These are phyloP conservation scores for Smutsia gigantea DNA, from an alignment of 2,797 vertebrate species.

Conservation along the genomic window DNA sequence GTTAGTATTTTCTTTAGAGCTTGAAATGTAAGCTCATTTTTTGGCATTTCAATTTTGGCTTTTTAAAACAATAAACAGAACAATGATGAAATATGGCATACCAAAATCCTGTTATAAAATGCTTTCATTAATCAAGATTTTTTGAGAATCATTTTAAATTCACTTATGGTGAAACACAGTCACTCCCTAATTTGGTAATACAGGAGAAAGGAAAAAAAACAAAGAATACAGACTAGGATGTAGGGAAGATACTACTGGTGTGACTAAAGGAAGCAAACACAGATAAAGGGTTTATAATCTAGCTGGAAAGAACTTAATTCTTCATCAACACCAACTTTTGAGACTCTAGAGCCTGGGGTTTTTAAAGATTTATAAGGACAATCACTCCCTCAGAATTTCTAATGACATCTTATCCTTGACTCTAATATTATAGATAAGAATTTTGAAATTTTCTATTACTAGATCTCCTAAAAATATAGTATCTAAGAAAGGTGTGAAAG, in stretches of 20 bases:
- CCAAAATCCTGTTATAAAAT: constrained; percentile 48
- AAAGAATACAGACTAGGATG: background rate
- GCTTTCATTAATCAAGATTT: constrained; percentile 7
- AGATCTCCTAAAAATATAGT: constrained; percentile 50
- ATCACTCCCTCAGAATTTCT: constrained; percentile 19
- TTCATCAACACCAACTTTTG: constrained; percentile 10
- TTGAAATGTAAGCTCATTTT: constrained; percentile 46
- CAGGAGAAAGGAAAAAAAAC: background rate
- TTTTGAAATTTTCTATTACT: constrained; percentile 15
- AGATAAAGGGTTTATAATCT: background rate
- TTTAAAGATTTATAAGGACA: constrained; percentile 32
- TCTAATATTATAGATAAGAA: background rate
- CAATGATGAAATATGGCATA: constrained; percentile 11
- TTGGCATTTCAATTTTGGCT: constrained; percentile 47
- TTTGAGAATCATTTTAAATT: constrained; percentile 36
- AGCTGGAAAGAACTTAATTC: constrained; percentile 47
- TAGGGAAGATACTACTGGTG: background rate
- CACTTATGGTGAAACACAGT: background rate
- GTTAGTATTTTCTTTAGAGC: constrained; percentile 49
- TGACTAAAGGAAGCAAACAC: background rate
- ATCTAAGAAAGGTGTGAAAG: background rate
- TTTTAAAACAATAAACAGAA: constrained; percentile 36
- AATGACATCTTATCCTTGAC: constrained; percentile 26
- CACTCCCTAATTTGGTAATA: constrained; percentile 18
- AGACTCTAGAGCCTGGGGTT: background rate